Percentiles rank a stretch among this genome's conserved stretches.
Conservation (phyloP, 2,797 vertebrate species). For the Sphenopsis melanotis region DNA sequence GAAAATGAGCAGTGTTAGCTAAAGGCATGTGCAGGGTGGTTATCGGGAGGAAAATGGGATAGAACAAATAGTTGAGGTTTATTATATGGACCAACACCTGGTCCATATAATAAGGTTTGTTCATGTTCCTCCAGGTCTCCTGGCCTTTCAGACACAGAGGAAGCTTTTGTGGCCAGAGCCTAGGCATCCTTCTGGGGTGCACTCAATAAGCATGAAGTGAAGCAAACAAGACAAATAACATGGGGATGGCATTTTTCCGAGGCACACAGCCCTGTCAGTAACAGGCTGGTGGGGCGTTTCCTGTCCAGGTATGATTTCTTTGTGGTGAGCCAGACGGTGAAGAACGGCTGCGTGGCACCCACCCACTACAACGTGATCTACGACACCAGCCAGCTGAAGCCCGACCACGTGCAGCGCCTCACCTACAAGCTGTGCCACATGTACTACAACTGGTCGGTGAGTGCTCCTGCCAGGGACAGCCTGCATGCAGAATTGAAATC, state of each 20-base stretch:
- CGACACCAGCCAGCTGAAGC: constrained; percentile 90
- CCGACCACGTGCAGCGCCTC: constrained; percentile 92
- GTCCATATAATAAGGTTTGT: too few species aligned
- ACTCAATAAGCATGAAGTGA: not conserved
- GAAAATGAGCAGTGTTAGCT: not conserved
- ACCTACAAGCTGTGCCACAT: constrained; percentile 97
- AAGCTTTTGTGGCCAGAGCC: not conserved
- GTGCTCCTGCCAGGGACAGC: not conserved
- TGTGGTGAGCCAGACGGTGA: constrained; percentile 89
- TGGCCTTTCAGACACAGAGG: not conserved
- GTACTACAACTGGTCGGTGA: constrained; percentile 98
- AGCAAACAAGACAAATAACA: fast-evolving
- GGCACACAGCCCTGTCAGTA: not conserved
- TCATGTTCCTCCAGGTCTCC: not conserved
- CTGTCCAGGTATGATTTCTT: constrained; percentile 91
- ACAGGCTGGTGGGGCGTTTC: not conserved
- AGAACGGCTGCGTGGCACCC: constrained; percentile 83
- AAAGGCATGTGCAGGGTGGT: fast-evolving
- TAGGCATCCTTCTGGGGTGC: not conserved
- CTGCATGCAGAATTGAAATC: not conserved
- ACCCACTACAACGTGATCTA: constrained; percentile 96
- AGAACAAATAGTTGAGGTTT: not conserved
- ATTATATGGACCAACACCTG: not conserved
- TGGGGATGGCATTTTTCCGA: not conserved
- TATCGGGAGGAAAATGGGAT: fast-evolving